Evolutionary conservation across 2,797 vertebrate genomes (phyloP).

Genomic region (Sebastes hubbsi): DNA sequence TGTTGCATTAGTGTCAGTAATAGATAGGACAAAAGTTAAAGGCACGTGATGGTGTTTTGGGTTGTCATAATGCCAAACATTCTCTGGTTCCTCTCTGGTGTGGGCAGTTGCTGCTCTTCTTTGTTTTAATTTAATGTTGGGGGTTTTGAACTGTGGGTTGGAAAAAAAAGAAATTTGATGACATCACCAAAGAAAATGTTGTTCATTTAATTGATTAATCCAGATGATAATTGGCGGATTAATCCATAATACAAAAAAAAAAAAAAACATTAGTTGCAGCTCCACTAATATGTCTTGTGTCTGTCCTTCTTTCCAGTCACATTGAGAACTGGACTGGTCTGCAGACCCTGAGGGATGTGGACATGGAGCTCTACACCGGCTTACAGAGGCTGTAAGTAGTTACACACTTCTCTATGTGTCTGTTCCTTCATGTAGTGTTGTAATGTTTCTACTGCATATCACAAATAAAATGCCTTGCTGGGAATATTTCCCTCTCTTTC

Average conservation of each 20-base stretch:
- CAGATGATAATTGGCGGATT: not conserved
- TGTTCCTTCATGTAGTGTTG: not conserved
- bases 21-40: too few relatives aligned
- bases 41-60: too few relatives aligned
- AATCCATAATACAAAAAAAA: too few relatives aligned
- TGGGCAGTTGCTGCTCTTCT: not conserved
- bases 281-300: not conserved
- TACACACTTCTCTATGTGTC: not conserved
- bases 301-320: constrained; percentile 83
- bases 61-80: not conserved
- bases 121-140: not conserved
- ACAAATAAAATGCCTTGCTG: not conserved
- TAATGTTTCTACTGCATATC: not conserved
- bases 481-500: not conserved
- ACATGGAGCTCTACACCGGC: constrained; percentile 94
- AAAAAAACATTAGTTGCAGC: too few relatives aligned
- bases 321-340: constrained; percentile 95
- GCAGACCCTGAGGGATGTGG: constrained; percentile 86
- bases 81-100: not conserved
- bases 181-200: not conserved
- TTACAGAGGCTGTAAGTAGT: constrained; percentile 94
- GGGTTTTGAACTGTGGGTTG: not conserved
- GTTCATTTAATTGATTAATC: not conserved
- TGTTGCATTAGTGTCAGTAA: too few relatives aligned
- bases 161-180: not conserved